Evolutionary conservation across 2,797 vertebrate species (phyloP), one percentile per base, ranked within the genome.

Genomic region (Nannoperca australis): DNA sequence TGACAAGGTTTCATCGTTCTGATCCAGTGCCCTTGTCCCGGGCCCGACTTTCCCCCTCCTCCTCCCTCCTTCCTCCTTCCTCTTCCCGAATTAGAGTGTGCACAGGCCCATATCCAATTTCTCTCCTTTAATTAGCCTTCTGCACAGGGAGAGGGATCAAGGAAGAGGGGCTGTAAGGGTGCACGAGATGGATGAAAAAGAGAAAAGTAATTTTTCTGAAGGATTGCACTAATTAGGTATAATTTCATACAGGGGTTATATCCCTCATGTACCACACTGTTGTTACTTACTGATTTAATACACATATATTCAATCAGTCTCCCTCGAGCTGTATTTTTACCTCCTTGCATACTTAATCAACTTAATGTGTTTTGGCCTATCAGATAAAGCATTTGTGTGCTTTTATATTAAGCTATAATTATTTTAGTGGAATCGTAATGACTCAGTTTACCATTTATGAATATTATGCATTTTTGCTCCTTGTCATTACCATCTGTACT

Each of bases 51-150:
- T 62, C 42, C 22, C 76, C 50, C 47, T 7, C 34, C 44, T 14
- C 36, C n/a, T 10, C 6, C 30, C 40, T 14, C 71, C 47, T 69
- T 44, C 62, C 49, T 53, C 68, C 58, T 9, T 73, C 44, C 56
- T 80, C 70, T 82, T 76, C 30, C 70, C 83, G 78, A 88, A 92
- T 95, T 92, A 90, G 84, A 87, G 85, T 89, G 89, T 7, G 87
- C 93, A 94, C 67, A 73, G 83, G 87, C 83, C 93, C 91, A 86
- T 93, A 87, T 95, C 94, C 93, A 95, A 94, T 95, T 93, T 90
- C 87, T 92, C 78, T 86, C 56, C 84, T 91, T 93, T 94, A 95
- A 95, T 95, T 95, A 94, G 89, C 77, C 84, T 69, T 86, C 87
- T 77, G 78, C 67, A 78, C 76, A 64, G 60, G 78, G 75, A 83